Conservation (phyloP, 2,113 vertebrate genomes). For the Notiomystis cincta region DNA sequence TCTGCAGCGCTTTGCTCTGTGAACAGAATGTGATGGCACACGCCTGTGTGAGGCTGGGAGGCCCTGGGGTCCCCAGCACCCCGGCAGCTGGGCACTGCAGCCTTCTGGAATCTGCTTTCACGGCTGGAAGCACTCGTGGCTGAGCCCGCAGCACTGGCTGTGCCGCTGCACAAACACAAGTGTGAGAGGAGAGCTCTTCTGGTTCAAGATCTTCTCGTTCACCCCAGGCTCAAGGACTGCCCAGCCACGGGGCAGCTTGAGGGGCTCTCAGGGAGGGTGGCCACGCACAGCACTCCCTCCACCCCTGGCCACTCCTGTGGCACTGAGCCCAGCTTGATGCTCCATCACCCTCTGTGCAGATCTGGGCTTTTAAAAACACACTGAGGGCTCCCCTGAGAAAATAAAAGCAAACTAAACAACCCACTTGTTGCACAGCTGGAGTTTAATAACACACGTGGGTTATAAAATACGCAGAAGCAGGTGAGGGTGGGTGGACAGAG, state of each 20-base stretch:
- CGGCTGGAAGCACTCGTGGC: not conserved
- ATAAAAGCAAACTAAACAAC: not conserved
- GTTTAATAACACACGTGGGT: not conserved
- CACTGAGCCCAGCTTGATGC: accelerated
- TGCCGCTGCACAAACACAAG: not conserved
- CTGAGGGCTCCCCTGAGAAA: not conserved
- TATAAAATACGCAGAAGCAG: not conserved
- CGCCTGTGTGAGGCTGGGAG: not conserved
- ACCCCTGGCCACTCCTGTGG: not conserved
- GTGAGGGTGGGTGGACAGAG: not conserved
- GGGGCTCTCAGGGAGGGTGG: not conserved
- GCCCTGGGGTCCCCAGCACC: not conserved
- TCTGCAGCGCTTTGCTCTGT: accelerated
- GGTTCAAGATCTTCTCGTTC: not conserved
- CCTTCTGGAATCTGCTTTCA: not conserved
- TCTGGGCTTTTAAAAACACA: not conserved
- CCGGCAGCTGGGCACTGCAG: not conserved
- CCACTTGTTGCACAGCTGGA: not conserved
- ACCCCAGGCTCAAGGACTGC: not conserved
- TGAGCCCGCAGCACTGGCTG: not conserved
- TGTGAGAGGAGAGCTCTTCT: conserved; percentile 34
- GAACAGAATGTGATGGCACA: not conserved
- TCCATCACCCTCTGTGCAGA: not conserved
- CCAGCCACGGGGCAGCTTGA: not conserved
- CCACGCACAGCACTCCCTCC: not conserved